Percentiles rank a stretch among this genome's conserved stretches.
phyloP scores from a whole-genome alignment of 2,888 invertebrate genomes.

The Agrenia bidenticulata region DNA sequence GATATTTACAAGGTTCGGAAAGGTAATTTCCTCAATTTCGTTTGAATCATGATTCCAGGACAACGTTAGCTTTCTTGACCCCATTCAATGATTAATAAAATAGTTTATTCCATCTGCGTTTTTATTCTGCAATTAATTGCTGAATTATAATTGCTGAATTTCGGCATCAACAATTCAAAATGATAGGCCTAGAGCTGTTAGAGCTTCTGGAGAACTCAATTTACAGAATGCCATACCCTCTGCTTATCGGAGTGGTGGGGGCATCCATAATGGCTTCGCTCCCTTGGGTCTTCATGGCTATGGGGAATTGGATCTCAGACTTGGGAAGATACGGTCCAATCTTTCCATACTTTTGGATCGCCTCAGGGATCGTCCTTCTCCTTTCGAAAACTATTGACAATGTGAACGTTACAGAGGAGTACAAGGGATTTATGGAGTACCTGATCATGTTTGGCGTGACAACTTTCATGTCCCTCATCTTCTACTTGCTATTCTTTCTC shows the following conservation, averaged over 20 bases:
- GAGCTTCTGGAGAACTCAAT: background rate
- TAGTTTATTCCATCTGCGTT: no score
- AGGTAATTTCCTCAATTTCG: background rate
- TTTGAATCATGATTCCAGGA: no score
- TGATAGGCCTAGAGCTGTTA: background rate
- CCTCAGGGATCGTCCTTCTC: slow-evolving; percentile 12
- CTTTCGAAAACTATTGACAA: slow-evolving; percentile 2
- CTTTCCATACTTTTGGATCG: slow-evolving; percentile 26
- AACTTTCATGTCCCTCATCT: slow-evolving; percentile 13
- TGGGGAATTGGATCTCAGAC: slow-evolving; percentile 21
- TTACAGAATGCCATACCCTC: slow-evolving; percentile 12
- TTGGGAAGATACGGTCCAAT: slow-evolving; percentile 22
- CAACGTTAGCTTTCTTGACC: no score
- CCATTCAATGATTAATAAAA: no score
- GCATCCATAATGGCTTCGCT: slow-evolving; percentile 22
- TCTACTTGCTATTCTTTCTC: slow-evolving; percentile 21
- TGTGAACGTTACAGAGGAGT: background rate
- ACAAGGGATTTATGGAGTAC: slow-evolving; percentile 3
- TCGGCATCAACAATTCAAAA: background rate
- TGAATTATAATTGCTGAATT: background rate
- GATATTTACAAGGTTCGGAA: background rate
- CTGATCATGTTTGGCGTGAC: slow-evolving; percentile 15
- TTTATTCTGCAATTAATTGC: no score
- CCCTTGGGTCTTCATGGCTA: background rate
- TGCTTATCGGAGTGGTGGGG: slow-evolving; percentile 16